Base-by-base conservation (phyloP, 2,888 invertebrate species). In the Morpho deidamia region DNA sequence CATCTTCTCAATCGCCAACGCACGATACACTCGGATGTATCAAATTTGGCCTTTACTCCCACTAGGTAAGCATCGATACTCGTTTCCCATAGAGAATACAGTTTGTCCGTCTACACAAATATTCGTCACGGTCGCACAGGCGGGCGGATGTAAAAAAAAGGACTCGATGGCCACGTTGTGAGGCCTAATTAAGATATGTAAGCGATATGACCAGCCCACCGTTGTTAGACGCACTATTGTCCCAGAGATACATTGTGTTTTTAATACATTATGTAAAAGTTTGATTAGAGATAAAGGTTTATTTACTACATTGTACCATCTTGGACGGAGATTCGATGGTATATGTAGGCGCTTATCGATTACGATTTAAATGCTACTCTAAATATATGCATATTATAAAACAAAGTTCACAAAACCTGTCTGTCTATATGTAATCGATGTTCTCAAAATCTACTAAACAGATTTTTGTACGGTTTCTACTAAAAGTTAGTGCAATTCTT, bases 161-260 rank as follows among this genome's bases (percentile, higher is more conserved):
- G 70, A 71, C 70, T 69, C 70, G 71, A 71, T 71, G 72, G 70
- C 74, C 87, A 76, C 77, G 83, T 77, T 89, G 89, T 89, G 89
- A 67, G 89, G 89, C 76, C 87, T 87, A 88, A 89, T 89, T 89
- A 89, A 88, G 89, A 89, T 89, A 86, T 88, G 87, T 84, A 86
- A 85, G 72, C 78, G 79, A 81, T 75, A 77, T 69, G 74, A 68
- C 76, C 77, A 71, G 69, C 86, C 84, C 86, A 82, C 78, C 76
- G 76, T 76, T 78, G 76, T 74, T 77, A 72, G 74, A 75, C 72
- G 66, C 74, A 75, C 78, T 78, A 83, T 85, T 85, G 83, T 83
- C 77, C 74, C 65, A 71, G 61, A 38, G 50, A 43, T 57, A 63
- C 63, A 64, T 62, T 62, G 62, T 64, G 62, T 56, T 55, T 23